These are phyloP conservation scores for Umimayanthus chanpuru DNA, from an alignment of 92 coral and sea anemone genomes.

Conservation along the genomic window DNA sequence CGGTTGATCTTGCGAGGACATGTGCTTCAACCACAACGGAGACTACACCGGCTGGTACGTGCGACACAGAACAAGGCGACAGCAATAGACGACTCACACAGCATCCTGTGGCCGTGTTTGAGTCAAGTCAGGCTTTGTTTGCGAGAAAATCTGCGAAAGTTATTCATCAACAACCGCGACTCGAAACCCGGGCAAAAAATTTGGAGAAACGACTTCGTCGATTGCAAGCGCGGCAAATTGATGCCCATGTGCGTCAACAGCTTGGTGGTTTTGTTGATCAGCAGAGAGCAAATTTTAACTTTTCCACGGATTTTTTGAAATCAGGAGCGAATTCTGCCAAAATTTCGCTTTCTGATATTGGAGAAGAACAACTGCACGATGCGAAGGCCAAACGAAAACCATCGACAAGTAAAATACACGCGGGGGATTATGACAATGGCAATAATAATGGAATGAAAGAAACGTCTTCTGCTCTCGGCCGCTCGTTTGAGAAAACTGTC, in stretches of 20 bases:
- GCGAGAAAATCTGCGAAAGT: conserved; percentile 73
- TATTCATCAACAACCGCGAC: conserved; percentile 77
- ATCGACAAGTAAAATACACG: conserved; percentile 41
- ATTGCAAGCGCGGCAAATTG: conserved; percentile 99
- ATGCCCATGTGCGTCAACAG: conserved; percentile 97
- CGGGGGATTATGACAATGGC: conserved; percentile 46
- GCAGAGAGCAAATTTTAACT: conserved; percentile 50
- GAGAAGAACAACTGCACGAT: conserved; percentile 36
- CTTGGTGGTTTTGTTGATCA: conserved; percentile 77
- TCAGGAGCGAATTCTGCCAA: conserved; percentile 42
- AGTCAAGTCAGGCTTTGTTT: conserved; percentile 70
- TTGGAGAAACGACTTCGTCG: conserved; percentile 98
- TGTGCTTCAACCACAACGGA: conserved; percentile 93
- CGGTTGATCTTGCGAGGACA: conserved; percentile 86
- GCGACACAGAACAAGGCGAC: conserved; percentile 83
- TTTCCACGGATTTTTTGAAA: conserved; percentile 47
- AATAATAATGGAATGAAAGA: conserved; percentile 37
- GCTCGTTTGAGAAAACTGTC: conserved; percentile 31
- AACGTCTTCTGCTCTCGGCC: conserved; percentile 12
- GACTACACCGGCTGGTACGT: conserved; percentile 91
- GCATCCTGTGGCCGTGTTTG: conserved; percentile 86
- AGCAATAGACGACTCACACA: conserved; percentile 72
- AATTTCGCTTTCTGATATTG: conserved; percentile 43
- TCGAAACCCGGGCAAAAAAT: conserved; percentile 84
- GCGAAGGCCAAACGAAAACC: conserved; percentile 28